These are phyloP conservation scores for Drosophila diplacantha DNA, from an alignment of 2,888 invertebrate species.

Conservation along the genomic window DNA sequence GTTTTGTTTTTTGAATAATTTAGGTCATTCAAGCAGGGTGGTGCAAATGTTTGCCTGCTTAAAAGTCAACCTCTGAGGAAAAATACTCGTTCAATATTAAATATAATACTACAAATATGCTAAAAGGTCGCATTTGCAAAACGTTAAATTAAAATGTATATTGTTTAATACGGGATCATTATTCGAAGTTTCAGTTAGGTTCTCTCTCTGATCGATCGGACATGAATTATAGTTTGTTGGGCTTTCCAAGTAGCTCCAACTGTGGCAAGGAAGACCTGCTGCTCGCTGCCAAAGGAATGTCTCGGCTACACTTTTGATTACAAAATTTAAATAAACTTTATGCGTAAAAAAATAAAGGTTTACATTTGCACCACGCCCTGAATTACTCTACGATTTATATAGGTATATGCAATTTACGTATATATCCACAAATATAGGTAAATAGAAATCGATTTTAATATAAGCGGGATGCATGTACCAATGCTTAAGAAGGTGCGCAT, in stretches of 20 bases:
- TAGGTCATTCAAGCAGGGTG: background rate
- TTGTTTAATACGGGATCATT: background rate
- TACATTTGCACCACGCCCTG: constrained; percentile 13
- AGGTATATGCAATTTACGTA: constrained; percentile 26
- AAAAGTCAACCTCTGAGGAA: background rate
- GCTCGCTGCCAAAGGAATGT: constrained; percentile 5
- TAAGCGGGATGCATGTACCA: constrained; percentile 11
- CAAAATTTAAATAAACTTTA: background rate
- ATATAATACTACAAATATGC: constrained; percentile 3
- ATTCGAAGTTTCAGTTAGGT: background rate
- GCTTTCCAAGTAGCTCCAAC: background rate
- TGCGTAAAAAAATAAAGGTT: background rate
- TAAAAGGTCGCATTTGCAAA: background rate
- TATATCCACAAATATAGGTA: constrained; percentile 41
- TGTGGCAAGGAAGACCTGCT: constrained; percentile 1
- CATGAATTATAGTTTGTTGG: background rate
- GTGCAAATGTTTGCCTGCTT: constrained; percentile 1
- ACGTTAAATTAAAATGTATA: background rate
- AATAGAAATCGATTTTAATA: constrained; percentile 38
- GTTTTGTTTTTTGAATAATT: constrained; percentile 1
- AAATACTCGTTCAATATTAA: background rate
- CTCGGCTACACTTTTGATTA: constrained; percentile 1
- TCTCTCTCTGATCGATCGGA: constrained; percentile 1
- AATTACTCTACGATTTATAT: constrained; percentile 17
- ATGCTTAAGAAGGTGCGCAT: constrained; percentile 6